Evolutionary conservation across 2,113 vertebrate genomes (phyloP), one percentile per base, ranked within the genome.

Genomic region (Oophaga pumilio): DNA sequence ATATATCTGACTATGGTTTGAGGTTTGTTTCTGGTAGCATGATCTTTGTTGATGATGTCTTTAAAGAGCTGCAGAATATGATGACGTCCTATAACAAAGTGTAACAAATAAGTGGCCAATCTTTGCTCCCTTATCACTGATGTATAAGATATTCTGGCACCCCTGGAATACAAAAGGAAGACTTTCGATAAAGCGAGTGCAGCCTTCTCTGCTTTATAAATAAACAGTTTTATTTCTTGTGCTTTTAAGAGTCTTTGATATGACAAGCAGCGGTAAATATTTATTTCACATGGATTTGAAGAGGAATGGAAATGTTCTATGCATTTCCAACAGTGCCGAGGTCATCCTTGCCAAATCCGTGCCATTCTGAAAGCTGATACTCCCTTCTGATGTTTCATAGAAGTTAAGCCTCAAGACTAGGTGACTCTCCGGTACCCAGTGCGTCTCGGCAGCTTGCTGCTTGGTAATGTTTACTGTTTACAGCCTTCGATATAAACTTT

Each of bases 401-500:
- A 82, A 83, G 64, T 50, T 64, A 77, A 85, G 69, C 84, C 59
- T 78, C 12, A 77, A 85, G 59, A 76, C 73, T n/a, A 24, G 20
- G 49, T 64, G 57, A 60, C 18, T 26, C 84, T 60, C 53, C 77
- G 33, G 56, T 33, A 76, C 28, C 71, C 26, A 76, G 69, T 43
- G 24, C 18, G 28, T 14, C 76, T 26, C 18, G 22, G 56, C 69
- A 10, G 52, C 88, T 85, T 22, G 71, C 60, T 33, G 13, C 14
- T n/a, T 81, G 50, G 76, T 74, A 87, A 85, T 71, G 76, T 87
- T 87, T 87, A 64, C 79, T 77, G 17, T 88, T 68, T 88, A 50
- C 66, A 88, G 43, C 24, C 15, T 76, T 84, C 73, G 69, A 20
- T 76, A 14, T 76, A 77, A 76, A 68, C 24, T 76, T 76, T 68